Evolutionary conservation across 2,797 vertebrate species (phyloP).

Genomic region (Hylomyscus alleni): DNA sequence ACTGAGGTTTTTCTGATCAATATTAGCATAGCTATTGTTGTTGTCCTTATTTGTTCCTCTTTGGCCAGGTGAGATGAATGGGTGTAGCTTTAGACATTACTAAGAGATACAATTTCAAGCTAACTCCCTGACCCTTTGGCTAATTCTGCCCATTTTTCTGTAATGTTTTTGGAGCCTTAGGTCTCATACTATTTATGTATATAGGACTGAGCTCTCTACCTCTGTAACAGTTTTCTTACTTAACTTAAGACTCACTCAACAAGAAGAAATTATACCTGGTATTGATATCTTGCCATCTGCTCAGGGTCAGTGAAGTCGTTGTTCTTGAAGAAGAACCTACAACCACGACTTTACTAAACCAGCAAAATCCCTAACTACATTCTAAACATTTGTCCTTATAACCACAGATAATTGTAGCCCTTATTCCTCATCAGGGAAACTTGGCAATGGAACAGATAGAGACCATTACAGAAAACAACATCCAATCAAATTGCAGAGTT

Average conservation of each 20-base stretch:
- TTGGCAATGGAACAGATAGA: background rate
- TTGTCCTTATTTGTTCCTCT: background rate
- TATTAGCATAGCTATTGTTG: background rate
- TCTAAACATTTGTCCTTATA: background rate
- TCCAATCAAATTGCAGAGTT: background rate
- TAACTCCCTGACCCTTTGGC: background rate
- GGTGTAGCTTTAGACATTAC: background rate
- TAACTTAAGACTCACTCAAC: background rate
- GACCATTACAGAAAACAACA: background rate
- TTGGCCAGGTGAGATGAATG: background rate
- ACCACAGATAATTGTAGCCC: background rate
- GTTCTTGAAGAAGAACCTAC: background rate
- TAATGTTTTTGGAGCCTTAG: background rate
- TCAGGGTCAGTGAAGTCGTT: background rate
- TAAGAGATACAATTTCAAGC: background rate
- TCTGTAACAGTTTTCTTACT: background rate
- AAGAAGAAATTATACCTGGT: background rate
- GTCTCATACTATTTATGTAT: background rate
- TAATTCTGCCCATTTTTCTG: background rate
- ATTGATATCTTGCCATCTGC: background rate
- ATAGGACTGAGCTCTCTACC: background rate
- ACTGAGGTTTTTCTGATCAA: background rate
- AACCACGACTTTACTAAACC: background rate
- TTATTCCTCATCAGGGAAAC: background rate
- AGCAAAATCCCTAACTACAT: background rate